These are phyloP conservation scores for Rhea pennata DNA, from an alignment of 2,113 vertebrate genomes.

Conservation along the genomic window DNA sequence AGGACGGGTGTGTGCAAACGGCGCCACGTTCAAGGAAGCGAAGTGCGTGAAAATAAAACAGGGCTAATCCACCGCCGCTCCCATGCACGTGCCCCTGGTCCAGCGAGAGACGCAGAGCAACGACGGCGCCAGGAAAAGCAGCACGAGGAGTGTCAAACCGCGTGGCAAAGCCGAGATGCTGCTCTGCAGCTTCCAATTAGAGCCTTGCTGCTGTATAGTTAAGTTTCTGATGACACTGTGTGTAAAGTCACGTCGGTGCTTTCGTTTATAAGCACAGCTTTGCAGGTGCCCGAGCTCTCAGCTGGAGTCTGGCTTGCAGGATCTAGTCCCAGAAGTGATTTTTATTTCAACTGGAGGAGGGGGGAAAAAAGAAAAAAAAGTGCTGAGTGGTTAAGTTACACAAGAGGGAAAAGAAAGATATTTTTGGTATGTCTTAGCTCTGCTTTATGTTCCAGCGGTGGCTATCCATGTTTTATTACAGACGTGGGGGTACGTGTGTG, in stretches of 20 bases:
- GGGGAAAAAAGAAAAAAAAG: neutral
- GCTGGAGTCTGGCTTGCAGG: conserved; percentile 21
- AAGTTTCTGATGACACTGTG: conserved; percentile 40
- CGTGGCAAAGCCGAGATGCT: conserved; percentile 1
- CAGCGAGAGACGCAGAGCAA: too few species aligned
- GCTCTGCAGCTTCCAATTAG: conserved; percentile 56
- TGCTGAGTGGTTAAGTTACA: neutral
- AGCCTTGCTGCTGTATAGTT: conserved; percentile 55
- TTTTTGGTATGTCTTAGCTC: neutral
- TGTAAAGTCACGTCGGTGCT: conserved; percentile 52
- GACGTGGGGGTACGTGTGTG: neutral
- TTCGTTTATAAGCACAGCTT: conserved; percentile 51
- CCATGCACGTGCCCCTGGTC: too few species aligned
- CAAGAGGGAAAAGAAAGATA: neutral
- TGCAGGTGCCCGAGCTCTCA: conserved; percentile 38
- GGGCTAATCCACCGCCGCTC: too few species aligned
- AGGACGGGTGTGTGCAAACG: too few species aligned
- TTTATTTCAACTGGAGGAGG: neutral
- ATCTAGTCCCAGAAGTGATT: conserved; percentile 7
- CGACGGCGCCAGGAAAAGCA: too few species aligned
- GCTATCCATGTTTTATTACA: neutral
- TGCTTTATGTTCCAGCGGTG: neutral
- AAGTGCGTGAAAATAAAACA: too few species aligned
- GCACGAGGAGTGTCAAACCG: too few species aligned
- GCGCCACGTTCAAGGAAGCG: too few species aligned